Base-by-base conservation (phyloP, 2,113 vertebrate species). In the Pavo muticus region DNA sequence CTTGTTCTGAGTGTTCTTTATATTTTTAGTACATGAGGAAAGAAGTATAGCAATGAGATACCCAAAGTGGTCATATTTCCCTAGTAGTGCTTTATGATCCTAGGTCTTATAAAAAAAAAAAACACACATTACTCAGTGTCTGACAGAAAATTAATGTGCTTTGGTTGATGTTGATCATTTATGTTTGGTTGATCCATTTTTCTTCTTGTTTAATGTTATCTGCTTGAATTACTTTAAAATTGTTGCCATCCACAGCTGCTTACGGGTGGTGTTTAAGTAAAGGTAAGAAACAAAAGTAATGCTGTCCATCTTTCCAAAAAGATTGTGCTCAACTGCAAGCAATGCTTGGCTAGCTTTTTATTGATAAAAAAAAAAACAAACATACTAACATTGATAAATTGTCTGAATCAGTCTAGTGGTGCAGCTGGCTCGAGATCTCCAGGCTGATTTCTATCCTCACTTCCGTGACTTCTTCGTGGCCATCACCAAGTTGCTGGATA, bases 391-490 rank as follows among this genome's bases (percentile, higher is more conserved):
- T 9, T 47, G 37, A 2, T 70, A 15, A 72, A 8, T 87, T 93
- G 79, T 96, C 47, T 96, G 76, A 95, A 95, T 87, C 91, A 99
- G 99, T 94, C 96, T 99, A 61, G 98, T 99, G 86, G 99, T 99
- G 39, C 99, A 99, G 94, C 97, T 99, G 94, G 99, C 99, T 86
- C 98, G 99, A 94, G 99, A 99, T 96, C 98, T 99, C 90, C 99
- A 99, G 97, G 96, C 95, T 6, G 99, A 99, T 96, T 99, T 99
- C 96, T 99, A 99, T 95, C 99, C 99, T 29, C 99, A 99, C 94
- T 99, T 99, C 87, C 96, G 93, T 20, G 99, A 99, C 82, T 99
- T 99, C 85, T 99, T 99, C 67, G 24, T 98, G 91, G 96, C 98
- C 56, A 97, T 99, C 95, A 99, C 98, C 18, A 97, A 98, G 5